Evolutionary conservation across 2,797 vertebrate species (phyloP).

Genomic region (Mycteria americana): DNA sequence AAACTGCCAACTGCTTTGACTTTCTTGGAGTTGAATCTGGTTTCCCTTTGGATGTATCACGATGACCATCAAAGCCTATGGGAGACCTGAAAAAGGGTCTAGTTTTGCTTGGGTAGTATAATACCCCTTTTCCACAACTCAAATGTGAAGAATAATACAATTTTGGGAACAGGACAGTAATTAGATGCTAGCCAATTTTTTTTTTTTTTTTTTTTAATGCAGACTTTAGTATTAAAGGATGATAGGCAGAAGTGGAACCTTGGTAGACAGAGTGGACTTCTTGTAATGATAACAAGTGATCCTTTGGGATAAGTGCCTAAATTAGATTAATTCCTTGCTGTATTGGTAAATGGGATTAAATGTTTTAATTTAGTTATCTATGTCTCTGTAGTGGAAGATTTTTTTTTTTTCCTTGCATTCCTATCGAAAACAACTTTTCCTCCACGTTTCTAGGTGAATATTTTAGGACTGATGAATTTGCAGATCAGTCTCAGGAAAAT

Average conservation of each 20-base stretch:
- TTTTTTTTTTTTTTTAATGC: background rate
- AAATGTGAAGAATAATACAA: background rate
- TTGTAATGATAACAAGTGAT: background rate
- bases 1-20: background rate
- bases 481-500: slow-evolving; percentile 90
- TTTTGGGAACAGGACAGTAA: background rate
- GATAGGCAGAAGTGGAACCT: background rate
- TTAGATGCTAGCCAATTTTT: background rate
- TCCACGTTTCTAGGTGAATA: slow-evolving; percentile 81
- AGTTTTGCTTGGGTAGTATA: background rate
- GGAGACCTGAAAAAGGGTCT: background rate
- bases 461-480: slow-evolving; percentile 83
- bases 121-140: background rate
- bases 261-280: background rate
- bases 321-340: background rate
- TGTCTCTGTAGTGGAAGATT: background rate
- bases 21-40: background rate
- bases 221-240: background rate
- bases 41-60: background rate
- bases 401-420: background rate
- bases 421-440: background rate
- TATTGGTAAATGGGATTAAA: background rate
- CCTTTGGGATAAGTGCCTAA: background rate
- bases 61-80: background rate
- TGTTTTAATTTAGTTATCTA: background rate